Evolutionary conservation across 2,113 vertebrate genomes (phyloP), one percentile per base, ranked within the genome.

Genomic region (Marcusenius ussheri): DNA sequence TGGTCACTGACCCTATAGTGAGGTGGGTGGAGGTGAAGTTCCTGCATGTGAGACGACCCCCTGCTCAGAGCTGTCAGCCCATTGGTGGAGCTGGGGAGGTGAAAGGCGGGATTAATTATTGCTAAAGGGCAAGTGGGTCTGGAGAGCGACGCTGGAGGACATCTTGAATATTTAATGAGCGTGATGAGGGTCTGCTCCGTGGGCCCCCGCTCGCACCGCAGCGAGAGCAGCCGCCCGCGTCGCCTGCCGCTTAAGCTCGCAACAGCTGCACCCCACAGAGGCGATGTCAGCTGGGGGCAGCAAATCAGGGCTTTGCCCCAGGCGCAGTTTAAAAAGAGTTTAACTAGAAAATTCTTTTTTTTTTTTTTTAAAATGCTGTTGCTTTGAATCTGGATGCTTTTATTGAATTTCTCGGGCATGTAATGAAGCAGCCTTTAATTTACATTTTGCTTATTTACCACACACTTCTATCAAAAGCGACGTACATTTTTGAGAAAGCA

Each of bases 81-180:
- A 42, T 39, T 62, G 5, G 31, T 24, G 53, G 56, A 62, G 24
- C 2, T 13, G 39, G 5, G 56, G 39, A 21, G 35, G 70, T 89
- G 70, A n/a, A 10, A 93, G 90, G 93, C 87, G 51, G 93, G 91
- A 95, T 95, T 91, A 95, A 95, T 96, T 94, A 95, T 95, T 95
- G 92, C 93, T 95, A 93, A 95, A 93, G 93, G 94, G 91, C 94
- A 94, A 9, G 27, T 39, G 11, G 85, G 70, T 86, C 87, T 80
- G 91, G 91, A 91, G 91, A 93, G 93, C 85, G 90, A 77, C 88
- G 77, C 91, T 90, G 86, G 91, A 94, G 93, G 91, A 94, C 92
- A 91, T 92, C 93, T 93, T 92, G 42, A 93, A 92, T 94, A 90
- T 95, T 95, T 94, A 87, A 93, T 95, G 91, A 94, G 91, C 94